Conservation (phyloP, 2,797 vertebrate genomes). For the Poliocrania exsul region DNA sequence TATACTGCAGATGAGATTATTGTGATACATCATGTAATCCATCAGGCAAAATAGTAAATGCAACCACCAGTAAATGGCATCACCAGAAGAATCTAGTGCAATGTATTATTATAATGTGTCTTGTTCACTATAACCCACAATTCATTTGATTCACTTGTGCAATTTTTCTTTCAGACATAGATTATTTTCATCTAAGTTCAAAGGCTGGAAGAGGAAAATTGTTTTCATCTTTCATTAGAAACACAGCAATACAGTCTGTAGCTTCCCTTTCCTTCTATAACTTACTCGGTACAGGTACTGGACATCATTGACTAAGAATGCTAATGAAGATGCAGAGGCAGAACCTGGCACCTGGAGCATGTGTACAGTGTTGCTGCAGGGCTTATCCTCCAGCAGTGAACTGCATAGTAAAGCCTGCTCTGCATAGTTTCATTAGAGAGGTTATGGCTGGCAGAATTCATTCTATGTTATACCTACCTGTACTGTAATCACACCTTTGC, state of each 20-base stretch:
- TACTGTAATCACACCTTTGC: not conserved
- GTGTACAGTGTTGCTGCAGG: not conserved
- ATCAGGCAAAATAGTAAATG: not conserved
- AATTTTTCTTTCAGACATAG: not conserved
- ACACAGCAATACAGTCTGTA: not conserved
- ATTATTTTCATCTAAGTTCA: not conserved
- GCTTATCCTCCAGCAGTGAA: not conserved
- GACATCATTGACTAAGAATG: not conserved
- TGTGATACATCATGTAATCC: not conserved
- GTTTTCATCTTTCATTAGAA: not conserved
- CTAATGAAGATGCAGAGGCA: conserved; percentile 13
- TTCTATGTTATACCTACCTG: not conserved
- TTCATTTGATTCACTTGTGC: not conserved
- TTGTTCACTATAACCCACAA: not conserved
- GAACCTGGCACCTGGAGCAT: not conserved
- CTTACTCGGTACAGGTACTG: not conserved
- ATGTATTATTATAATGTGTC: not conserved
- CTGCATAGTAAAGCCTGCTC: not conserved
- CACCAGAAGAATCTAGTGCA: not conserved
- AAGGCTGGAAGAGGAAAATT: conserved; percentile 17
- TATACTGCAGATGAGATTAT: not conserved
- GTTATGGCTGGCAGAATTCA: not conserved
- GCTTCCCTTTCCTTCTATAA: not conserved
- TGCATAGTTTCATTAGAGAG: not conserved
- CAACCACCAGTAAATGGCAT: not conserved